phyloP scores from a whole-genome alignment of 2,888 invertebrate species.

The Lutraria lutraria region DNA sequence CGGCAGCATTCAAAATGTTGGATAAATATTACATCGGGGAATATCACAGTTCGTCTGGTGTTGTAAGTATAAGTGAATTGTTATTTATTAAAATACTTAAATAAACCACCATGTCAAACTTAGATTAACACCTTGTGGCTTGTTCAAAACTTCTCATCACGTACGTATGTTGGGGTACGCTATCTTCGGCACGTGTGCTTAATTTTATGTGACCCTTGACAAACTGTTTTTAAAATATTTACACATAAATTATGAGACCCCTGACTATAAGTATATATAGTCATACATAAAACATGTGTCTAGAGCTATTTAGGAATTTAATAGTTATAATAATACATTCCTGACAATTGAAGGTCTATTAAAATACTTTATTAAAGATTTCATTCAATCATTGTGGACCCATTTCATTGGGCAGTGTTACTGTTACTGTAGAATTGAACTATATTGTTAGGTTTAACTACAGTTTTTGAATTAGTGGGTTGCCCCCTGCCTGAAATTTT shows the following conservation, averaged over 20 bases:
- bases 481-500: too few relatives aligned
- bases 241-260: neutral
- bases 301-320: too few relatives aligned
- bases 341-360: too few relatives aligned
- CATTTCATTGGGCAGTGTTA: too few relatives aligned
- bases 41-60: constrained; percentile 34
- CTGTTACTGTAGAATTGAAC: too few relatives aligned
- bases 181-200: neutral
- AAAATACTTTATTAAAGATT: too few relatives aligned
- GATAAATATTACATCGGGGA: constrained; percentile 80
- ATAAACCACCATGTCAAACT: too few relatives aligned
- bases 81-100: neutral
- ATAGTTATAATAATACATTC: too few relatives aligned
- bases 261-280: neutral
- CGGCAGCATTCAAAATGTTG: constrained; percentile 81
- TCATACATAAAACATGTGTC: too few relatives aligned
- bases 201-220: constrained; percentile 1
- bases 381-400: too few relatives aligned
- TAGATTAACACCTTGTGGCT: neutral
- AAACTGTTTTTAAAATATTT: neutral
- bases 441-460: too few relatives aligned
- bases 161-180: neutral
- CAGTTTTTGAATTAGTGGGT: too few relatives aligned
- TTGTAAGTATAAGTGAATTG: constrained; percentile 44
- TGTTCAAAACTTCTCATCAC: neutral